These are phyloP conservation scores for Sycophila sp. DNA, from an alignment of 1,140 invertebrate species.

Conservation along the genomic window DNA sequence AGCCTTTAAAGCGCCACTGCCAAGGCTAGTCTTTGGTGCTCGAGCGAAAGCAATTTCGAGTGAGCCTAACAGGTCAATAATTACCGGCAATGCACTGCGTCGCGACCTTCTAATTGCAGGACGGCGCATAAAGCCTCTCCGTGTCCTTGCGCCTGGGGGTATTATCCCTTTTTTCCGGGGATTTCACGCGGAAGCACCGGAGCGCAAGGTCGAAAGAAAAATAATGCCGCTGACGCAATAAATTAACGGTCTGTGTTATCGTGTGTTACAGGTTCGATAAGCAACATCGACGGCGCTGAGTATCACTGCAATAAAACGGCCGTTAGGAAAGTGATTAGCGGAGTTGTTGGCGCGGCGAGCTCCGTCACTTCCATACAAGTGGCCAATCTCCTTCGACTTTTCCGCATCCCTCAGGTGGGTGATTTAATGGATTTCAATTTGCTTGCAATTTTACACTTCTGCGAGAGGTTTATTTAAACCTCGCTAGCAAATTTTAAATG, in stretches of 20 bases:
- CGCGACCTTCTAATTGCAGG: not conserved
- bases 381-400: constrained; percentile 91
- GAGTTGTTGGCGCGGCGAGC: constrained; percentile 94
- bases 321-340: constrained; percentile 89
- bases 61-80: constrained; percentile 9
- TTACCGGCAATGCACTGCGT: not conserved
- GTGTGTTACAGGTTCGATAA: constrained; percentile 87
- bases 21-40: not conserved
- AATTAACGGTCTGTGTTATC: not conserved
- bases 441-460: no score
- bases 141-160: not conserved
- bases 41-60: not conserved
- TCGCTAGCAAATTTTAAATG: not conserved
- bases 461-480: not conserved
- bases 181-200: no score
- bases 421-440: not conserved
- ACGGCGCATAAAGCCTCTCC: not conserved
- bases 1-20: not conserved
- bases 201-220: not conserved
- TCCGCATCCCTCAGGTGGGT: constrained; percentile 93
- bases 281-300: constrained; percentile 91
- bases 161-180: no score
- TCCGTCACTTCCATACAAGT: constrained; percentile 97
- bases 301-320: constrained; percentile 89
- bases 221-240: not conserved